Base-by-base conservation (phyloP, 2,113 vertebrate genomes). In the Atrichornis clamosus region DNA sequence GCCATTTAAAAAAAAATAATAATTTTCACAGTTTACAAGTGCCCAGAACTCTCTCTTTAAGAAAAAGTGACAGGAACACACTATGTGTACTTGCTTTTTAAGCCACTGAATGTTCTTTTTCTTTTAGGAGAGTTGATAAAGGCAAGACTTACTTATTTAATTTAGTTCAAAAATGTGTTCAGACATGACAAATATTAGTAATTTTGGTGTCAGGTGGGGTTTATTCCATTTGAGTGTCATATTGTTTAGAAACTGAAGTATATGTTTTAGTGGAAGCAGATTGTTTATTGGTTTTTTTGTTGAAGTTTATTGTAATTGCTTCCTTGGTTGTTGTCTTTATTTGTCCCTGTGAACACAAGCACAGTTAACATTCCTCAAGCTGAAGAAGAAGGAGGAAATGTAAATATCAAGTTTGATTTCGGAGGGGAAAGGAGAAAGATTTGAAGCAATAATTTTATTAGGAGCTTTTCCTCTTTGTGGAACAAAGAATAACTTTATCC, bases 21-120 rank as follows among this genome's bases (percentile, higher is more conserved):
- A 89, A 69, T 82, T 96, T 68, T 85, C 60, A 88, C 94, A 91
- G 83, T 94, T 95, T 91, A 83, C 64, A 94, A 97, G 96, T 93
- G 87, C 82, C 84, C 44, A 97, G 89, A 90, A 97, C 78, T 93
- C 92, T 73, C 37, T 90, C 46, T 96, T 93, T 91, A 78, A 92
- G 93, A 93, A 96, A 90, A 96, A 87, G 50, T 86, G 68, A 39
- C 60, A 75, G 74, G 79, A 90, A 33, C 17, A 27, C 33, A 9
- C 50, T 39, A 82, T 11, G 3, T 13, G 72, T 50, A 50, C 75
- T 87, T 95, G 86, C 53, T 93, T 92, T 87, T 74, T 80, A 70
- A 91, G 64, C 60, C 84, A 53, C 72, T 92, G 74, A 63, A 44
- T 85, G 42, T 63, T 91, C 28, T 60, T 84, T 72, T 83, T 64